Evolutionary conservation across 1,140 invertebrate genomes (phyloP).

Genomic region (Ostrea edulis): DNA sequence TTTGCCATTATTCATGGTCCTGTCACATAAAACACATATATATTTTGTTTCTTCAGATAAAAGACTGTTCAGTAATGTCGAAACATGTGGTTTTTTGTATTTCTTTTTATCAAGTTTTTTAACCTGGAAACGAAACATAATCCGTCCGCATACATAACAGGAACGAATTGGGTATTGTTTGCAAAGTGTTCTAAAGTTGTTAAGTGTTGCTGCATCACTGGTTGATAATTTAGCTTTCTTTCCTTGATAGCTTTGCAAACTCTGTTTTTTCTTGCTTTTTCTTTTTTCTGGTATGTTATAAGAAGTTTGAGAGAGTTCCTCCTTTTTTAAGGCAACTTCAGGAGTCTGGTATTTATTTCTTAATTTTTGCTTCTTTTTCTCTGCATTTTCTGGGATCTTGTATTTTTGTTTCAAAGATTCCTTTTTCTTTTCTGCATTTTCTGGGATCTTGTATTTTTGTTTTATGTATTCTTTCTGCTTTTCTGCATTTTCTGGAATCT

Average conservation of each 20-base stretch:
- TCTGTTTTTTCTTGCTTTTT: conserved; percentile 16
- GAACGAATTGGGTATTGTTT: conserved; percentile 6
- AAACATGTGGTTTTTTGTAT: conserved; percentile 5
- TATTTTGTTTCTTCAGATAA: not conserved
- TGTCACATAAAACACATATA: conserved; percentile 33
- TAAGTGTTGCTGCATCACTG: not conserved
- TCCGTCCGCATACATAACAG: conserved; percentile 12
- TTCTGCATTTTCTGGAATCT: no score
- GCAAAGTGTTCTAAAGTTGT: conserved; percentile 10
- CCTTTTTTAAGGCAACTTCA: not conserved
- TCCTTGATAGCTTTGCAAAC: conserved; percentile 14
- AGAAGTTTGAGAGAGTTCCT: not conserved
- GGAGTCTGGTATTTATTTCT: not conserved
- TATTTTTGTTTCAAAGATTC: not conserved
- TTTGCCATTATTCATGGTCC: conserved; percentile 38
- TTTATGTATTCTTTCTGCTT: no score
- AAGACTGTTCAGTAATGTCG: conserved; percentile 16
- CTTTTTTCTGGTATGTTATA: conserved; percentile 17
- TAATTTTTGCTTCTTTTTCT: not conserved
- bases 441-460: not conserved
- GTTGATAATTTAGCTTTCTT: not conserved
- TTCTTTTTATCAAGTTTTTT: conserved; percentile 12
- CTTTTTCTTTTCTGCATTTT: conserved; percentile 5
- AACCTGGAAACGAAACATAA: conserved; percentile 26
- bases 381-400: not conserved